These are phyloP conservation scores for Poeciliopsis gracilis DNA, from an alignment of 2,797 vertebrate species.

Conservation along the genomic window DNA sequence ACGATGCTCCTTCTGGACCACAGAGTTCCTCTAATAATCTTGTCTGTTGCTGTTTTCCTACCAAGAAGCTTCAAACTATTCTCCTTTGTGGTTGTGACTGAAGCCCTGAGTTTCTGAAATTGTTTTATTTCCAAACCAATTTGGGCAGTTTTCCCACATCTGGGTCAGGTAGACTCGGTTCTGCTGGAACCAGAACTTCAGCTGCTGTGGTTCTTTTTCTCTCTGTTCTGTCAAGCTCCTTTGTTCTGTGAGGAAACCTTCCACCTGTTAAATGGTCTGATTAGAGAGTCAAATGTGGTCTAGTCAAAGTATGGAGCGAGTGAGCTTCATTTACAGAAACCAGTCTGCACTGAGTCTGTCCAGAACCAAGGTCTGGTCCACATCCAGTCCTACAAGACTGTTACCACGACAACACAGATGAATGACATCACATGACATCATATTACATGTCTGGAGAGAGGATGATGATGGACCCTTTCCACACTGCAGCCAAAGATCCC, in stretches of 20 bases:
- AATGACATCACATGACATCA: slow-evolving; percentile 46
- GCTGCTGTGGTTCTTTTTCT: no score
- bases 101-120: not conserved
- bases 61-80: not conserved
- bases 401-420: slow-evolving; percentile 46
- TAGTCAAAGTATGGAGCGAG: not conserved
- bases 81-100: not conserved
- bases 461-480: slow-evolving; percentile 62
- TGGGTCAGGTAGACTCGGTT: no score
- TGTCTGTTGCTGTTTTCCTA: not conserved
- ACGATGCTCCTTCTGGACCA: not conserved
- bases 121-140: not conserved
- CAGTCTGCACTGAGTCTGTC: slow-evolving; percentile 13
- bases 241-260: not conserved
- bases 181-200: no score
- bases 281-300: not conserved
- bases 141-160: no score
- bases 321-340: not conserved
- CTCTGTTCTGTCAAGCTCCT: not conserved
- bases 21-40: not conserved
- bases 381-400: slow-evolving; percentile 15
- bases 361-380: slow-evolving; percentile 21
- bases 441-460: slow-evolving; percentile 56
- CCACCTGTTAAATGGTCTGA: not conserved
- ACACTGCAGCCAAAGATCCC: slow-evolving; percentile 38